Percentiles rank a stretch among this genome's conserved stretches.
phyloP scores from a whole-genome alignment of 2,797 vertebrate genomes.

The Neostethus bicornis region DNA sequence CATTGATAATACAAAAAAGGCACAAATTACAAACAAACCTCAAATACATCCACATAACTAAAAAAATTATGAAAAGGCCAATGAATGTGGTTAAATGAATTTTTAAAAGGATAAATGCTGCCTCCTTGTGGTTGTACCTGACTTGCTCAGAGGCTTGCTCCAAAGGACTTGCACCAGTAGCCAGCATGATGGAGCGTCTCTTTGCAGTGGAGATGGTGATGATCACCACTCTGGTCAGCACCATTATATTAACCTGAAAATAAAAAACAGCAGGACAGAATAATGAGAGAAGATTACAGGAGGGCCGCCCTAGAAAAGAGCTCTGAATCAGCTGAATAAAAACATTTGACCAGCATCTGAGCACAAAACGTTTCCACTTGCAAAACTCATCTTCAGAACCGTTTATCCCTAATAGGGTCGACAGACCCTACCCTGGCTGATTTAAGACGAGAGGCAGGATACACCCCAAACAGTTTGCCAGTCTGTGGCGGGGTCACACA shows the following conservation, averaged over 20 bases:
- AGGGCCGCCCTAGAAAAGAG: not conserved
- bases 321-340: not conserved
- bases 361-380: not conserved
- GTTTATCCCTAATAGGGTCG: too few species aligned
- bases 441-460: too few species aligned
- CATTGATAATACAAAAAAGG: too few species aligned
- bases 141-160: slow-evolving; percentile 82
- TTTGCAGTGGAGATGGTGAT: slow-evolving; percentile 83
- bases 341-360: not conserved
- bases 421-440: too few species aligned
- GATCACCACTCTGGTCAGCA: slow-evolving; percentile 79
- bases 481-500: too few species aligned
- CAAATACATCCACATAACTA: too few species aligned
- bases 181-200: slow-evolving; percentile 82
- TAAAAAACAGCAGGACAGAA: not conserved
- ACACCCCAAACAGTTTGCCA: too few species aligned
- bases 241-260: slow-evolving; percentile 82
- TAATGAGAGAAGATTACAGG: not conserved
- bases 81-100: not conserved
- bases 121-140: slow-evolving; percentile 81
- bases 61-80: too few species aligned
- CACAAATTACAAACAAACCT: too few species aligned
- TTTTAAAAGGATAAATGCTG: slow-evolving; percentile 68
- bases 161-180: slow-evolving; percentile 71
- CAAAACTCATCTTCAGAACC: too few species aligned